Evolutionary conservation across 2,113 vertebrate species (phyloP).

Genomic region (Sphyrna mokarran): DNA sequence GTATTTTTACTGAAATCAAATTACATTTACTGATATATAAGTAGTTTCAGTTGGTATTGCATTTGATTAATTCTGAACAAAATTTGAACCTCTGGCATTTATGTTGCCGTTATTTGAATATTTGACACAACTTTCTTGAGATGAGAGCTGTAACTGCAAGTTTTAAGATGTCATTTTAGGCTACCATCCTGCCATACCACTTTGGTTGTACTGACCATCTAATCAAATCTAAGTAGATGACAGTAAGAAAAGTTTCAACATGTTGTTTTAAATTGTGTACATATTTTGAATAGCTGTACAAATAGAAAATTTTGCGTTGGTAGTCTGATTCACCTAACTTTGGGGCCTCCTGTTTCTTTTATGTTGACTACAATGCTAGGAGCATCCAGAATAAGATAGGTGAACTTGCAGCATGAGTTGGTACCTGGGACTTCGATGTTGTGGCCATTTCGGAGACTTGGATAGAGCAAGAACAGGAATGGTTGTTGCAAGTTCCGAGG

Average conservation of each 20-base stretch:
- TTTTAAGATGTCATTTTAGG: background rate
- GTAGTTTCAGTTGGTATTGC: background rate
- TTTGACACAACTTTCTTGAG: background rate
- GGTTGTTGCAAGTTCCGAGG: too few relatives aligned
- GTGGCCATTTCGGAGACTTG: too few relatives aligned
- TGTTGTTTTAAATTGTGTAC: background rate
- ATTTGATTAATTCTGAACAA: background rate
- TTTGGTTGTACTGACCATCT: too few relatives aligned
- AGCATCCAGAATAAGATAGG: too few relatives aligned
- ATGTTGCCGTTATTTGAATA: background rate
- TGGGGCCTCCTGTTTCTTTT: background rate
- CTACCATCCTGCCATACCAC: background rate
- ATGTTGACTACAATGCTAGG: background rate
- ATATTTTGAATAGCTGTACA: background rate
- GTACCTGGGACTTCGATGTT: too few relatives aligned
- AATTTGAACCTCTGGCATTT: background rate
- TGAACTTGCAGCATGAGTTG: too few relatives aligned
- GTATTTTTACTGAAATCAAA: background rate
- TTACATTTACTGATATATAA: background rate
- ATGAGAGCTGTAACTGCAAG: background rate
- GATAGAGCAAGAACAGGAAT: too few relatives aligned
- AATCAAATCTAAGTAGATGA: background rate
- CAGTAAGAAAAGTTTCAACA: background rate
- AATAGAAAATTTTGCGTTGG: background rate
- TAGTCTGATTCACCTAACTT: background rate